Evolutionary conservation across 2,888 invertebrate species (phyloP).

Genomic region (Cephalotes varians): DNA sequence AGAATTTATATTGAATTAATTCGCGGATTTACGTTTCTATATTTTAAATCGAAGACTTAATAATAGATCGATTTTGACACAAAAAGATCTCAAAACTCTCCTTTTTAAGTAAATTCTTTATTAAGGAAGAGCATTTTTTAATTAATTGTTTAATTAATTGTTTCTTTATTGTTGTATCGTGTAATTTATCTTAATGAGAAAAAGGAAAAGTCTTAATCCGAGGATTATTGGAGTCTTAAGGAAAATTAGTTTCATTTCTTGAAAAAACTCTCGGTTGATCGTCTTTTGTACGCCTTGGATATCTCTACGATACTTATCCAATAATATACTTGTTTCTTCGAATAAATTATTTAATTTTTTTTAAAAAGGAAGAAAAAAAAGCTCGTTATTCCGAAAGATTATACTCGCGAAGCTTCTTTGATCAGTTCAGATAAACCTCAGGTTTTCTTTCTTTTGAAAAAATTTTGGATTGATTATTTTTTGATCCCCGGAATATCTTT

Average conservation of each 20-base stretch:
- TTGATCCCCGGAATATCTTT: neutral
- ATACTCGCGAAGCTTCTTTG: neutral
- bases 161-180: neutral
- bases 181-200: neutral
- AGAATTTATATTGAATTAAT: neutral
- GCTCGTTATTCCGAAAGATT: neutral
- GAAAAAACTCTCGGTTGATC: neutral
- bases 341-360: neutral
- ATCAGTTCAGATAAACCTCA: neutral
- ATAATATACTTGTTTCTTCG: slow-evolving; percentile 9
- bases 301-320: neutral
- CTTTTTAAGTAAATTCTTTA: neutral
- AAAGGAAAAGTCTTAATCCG: neutral
- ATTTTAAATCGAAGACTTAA: neutral
- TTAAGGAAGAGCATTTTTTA: neutral
- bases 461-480: slow-evolving; percentile 16
- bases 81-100: neutral
- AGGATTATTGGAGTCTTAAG: neutral
- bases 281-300: neutral
- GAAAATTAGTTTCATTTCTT: slow-evolving; percentile 7
- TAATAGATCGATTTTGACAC: neutral
- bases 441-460: neutral
- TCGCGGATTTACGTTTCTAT: neutral
- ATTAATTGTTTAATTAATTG: too few species aligned
- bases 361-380: neutral